Evolutionary conservation across 2,113 vertebrate genomes (phyloP).

Genomic region (Poeciliopsis turrubarensis): DNA sequence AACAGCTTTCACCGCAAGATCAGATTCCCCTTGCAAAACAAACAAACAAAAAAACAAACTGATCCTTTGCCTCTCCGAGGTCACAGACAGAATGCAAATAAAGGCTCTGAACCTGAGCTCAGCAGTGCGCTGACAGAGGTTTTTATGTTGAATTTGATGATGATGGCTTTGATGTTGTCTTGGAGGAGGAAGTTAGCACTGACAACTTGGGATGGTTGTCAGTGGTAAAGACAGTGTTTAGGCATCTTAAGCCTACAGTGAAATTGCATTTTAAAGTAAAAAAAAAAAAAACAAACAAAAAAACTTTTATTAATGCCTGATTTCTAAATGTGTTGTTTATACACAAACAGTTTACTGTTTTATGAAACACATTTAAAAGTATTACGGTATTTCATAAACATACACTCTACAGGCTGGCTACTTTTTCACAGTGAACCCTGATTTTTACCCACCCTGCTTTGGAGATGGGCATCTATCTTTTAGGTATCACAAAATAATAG

Average conservation of each 20-base stretch:
- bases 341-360: not conserved
- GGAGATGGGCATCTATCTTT: not conserved
- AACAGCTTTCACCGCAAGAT: conserved; percentile 40
- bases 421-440: not conserved
- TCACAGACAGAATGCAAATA: conserved; percentile 58
- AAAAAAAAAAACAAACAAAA: not conserved
- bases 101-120: conserved; percentile 10
- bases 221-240: conserved; percentile 1
- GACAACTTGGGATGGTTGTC: not conserved
- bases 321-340: not conserved
- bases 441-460: not conserved
- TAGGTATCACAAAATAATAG: too few relatives aligned
- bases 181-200: conserved; percentile 12
- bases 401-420: not conserved
- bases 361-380: not conserved
- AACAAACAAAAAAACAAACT: conserved; percentile 12
- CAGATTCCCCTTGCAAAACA: conserved; percentile 31
- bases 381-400: not conserved
- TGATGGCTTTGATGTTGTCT: conserved; percentile 31
- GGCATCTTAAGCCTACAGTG: not conserved
- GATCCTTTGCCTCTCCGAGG: conserved; percentile 45
- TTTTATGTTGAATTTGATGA: conserved; percentile 9
- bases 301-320: not conserved
- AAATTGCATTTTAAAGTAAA: too few relatives aligned
- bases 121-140: conserved; percentile 38